Base-by-base conservation (phyloP, 2,888 invertebrate genomes). In the Ceraclea dissimilis region DNA sequence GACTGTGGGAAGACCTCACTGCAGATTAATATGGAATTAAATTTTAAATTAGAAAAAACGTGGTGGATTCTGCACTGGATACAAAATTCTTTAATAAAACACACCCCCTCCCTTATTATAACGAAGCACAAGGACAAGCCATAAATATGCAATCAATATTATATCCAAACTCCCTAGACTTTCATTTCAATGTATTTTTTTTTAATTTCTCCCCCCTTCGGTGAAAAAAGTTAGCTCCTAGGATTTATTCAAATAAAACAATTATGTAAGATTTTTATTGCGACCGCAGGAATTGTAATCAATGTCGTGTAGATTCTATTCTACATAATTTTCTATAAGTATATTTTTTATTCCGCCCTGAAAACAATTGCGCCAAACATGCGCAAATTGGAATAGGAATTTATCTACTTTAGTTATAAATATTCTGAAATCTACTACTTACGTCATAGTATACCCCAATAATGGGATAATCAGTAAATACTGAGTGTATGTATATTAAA, bases 201-300 rank as follows among this genome's bases (percentile, higher is more conserved):
- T 61, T 61, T 61, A 59, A 59, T 61, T 59, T 56, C 49, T 52
- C 53, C 49, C 59, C 48, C 21, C 20, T 56, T 56, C 17, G 43
- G 43, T 57, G 55, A 60, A 60, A 58, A 50, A 57, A 51, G 49
- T 39, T 13, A 4, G 39, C 5, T 58, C 56, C 51, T 53, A 58
- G 57, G 59, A 58, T 59, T 61, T 60, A 60, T 61, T 61, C 61
- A 60, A 61, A 61, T 61, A 60, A 61, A 60, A 61, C 61, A 61
- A 61, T 61, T 61, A 61, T 60, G 58, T 61, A 58, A 61, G 61
- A 61, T 61, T 61, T 61, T 61, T 60, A 61, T 61, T 59, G 60
- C 33, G 55, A 46, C 54, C 51, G 54, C 51, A 46, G 17, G 46
- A 44, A 26, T 39, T 31, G 31, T 11, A 31, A 8, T 31, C n/a